phyloP scores from a whole-genome alignment of 2,888 invertebrate species.

The Phrixothrix hirtus region DNA sequence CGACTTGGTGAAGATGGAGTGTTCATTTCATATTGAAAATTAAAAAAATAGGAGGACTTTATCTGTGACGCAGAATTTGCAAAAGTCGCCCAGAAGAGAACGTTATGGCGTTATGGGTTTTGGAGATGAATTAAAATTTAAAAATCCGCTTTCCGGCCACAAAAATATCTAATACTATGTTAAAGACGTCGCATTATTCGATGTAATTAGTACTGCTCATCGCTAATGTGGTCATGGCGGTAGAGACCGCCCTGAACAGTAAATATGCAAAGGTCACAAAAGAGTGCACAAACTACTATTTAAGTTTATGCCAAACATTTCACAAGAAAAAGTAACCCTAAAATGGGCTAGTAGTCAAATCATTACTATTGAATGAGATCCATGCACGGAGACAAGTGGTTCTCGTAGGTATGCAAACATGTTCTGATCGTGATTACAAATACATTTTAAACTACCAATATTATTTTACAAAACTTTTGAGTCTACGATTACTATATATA shows the following conservation, averaged over 20 bases:
- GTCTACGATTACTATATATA: too few relatives aligned
- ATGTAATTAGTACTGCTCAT: background rate
- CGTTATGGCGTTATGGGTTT: too few relatives aligned
- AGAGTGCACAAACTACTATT: background rate
- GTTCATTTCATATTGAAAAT: slow-evolving; percentile 2
- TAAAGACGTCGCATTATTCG: background rate
- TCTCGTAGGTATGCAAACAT: background rate
- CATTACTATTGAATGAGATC: background rate
- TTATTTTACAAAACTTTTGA: background rate
- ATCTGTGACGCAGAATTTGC: slow-evolving; percentile 3
- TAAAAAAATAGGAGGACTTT: slow-evolving; percentile 1
- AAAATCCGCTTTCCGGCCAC: too few relatives aligned
- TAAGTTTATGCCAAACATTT: background rate
- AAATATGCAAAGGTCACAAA: background rate
- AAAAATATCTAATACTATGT: too few relatives aligned
- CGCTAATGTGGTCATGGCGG: background rate
- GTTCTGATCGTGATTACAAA: slow-evolving; percentile 2
- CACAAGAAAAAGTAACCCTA: background rate
- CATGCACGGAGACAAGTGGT: background rate
- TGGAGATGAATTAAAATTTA: too few relatives aligned
- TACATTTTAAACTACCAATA: background rate
- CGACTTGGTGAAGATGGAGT: too few relatives aligned
- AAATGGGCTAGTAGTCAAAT: background rate
- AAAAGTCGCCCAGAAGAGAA: background rate
- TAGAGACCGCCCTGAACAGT: background rate